phyloP scores from a whole-genome alignment of 2,113 vertebrate genomes.

The Scalopus aquaticus region DNA sequence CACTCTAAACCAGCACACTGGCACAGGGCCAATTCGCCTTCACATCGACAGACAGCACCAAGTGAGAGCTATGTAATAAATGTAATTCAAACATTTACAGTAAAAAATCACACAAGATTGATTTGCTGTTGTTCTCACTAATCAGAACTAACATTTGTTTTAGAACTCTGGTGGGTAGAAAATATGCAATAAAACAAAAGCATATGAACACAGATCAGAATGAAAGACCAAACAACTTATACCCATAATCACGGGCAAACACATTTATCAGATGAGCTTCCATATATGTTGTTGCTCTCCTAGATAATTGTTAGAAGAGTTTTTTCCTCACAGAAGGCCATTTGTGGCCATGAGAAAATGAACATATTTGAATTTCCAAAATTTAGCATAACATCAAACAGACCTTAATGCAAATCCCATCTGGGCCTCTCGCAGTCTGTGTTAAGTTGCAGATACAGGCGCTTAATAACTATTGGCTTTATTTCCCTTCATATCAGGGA shows the following conservation, averaged over 20 bases:
- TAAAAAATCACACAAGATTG: not conserved
- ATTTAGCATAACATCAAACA: not conserved
- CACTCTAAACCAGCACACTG: not conserved
- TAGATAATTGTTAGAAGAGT: not conserved
- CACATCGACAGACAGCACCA: not conserved
- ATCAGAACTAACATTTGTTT: slow-evolving; percentile 37
- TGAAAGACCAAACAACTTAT: not conserved
- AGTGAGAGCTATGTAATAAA: slow-evolving; percentile 16
- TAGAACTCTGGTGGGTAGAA: slow-evolving; percentile 34
- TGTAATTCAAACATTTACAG: slow-evolving; percentile 44
- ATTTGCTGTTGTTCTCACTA: slow-evolving; percentile 37
- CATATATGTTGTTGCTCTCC: not conserved
- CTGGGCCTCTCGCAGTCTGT: not conserved
- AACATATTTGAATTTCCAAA: slow-evolving; percentile 1
- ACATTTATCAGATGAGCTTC: not conserved
- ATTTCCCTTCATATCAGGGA: not conserved
- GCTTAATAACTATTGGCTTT: not conserved
- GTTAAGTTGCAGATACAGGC: not conserved
- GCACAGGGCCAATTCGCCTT: not conserved
- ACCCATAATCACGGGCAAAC: not conserved
- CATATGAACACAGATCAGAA: not conserved
- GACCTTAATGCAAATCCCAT: not conserved
- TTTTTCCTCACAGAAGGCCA: not conserved
- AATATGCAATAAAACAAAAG: slow-evolving; percentile 8
- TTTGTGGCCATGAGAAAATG: slow-evolving; percentile 8